Evolutionary conservation across 1,140 invertebrate genomes (phyloP).

Genomic region (Pseudomyrmex sp.): DNA sequence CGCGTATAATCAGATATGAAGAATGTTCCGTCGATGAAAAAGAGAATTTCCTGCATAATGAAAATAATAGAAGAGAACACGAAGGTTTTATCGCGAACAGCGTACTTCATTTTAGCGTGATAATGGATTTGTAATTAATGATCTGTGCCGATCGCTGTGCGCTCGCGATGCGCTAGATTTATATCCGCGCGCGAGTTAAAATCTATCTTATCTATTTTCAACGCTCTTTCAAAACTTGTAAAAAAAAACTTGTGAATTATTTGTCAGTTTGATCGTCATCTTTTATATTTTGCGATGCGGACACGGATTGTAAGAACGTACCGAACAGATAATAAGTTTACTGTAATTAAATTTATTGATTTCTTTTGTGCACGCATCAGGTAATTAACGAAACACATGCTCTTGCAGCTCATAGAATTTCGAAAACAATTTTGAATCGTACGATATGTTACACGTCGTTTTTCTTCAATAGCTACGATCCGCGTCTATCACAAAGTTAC

Average conservation of each 20-base stretch:
- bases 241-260: neutral
- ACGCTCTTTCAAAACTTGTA: constrained; percentile 16
- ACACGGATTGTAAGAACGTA: too few relatives aligned
- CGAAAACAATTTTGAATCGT: neutral
- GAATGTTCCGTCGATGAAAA: constrained; percentile 33
- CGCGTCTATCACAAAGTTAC: constrained; percentile 6
- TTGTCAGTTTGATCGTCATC: neutral
- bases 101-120: constrained; percentile 9
- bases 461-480: too few relatives aligned
- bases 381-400: neutral
- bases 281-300: neutral
- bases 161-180: neutral
- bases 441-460: too few relatives aligned
- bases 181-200: neutral
- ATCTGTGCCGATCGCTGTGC: constrained; percentile 33
- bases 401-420: neutral
- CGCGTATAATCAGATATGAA: constrained; percentile 47
- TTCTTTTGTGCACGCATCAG: neutral
- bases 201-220: constrained; percentile 2
- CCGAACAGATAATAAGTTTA: too few relatives aligned
- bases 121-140: constrained; percentile 64
- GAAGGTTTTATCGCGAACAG: constrained; percentile 7
- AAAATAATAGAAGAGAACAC: neutral
- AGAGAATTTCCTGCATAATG: constrained; percentile 44
- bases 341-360: neutral